A percentile compares a stretch with the other conserved stretches of the same genome.
Conservation (phyloP, 2,888 invertebrate species). For the Alloscopus bannaensis region DNA sequence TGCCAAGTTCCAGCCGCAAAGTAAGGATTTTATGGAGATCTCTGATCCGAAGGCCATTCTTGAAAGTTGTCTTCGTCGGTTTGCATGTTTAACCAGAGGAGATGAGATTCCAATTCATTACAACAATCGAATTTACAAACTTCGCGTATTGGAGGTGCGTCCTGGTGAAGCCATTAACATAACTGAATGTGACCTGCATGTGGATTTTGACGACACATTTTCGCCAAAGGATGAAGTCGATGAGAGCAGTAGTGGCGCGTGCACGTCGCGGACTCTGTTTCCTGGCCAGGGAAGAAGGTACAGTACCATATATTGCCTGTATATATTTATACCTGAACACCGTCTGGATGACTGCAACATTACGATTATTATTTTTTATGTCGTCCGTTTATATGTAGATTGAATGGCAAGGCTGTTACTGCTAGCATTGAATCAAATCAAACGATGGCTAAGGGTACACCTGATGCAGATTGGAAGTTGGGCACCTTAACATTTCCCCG, state of each 20-base stretch:
- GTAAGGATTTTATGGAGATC: slow-evolving; percentile 79
- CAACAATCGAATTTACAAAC: slow-evolving; percentile 79
- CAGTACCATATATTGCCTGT: not conserved
- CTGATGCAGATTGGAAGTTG: slow-evolving; percentile 39
- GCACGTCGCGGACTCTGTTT: slow-evolving; percentile 35
- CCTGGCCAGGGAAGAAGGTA: slow-evolving; percentile 46
- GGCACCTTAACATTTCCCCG: slow-evolving; percentile 25
- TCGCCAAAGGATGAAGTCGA: slow-evolving; percentile 75
- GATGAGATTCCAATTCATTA: slow-evolving; percentile 80
- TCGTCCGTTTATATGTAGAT: not conserved
- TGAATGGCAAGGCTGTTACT: slow-evolving; percentile 21
- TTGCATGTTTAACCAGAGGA: slow-evolving; percentile 79
- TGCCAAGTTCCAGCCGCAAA: slow-evolving; percentile 89
- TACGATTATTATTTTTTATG: slow-evolving; percentile 2
- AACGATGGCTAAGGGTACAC: not conserved
- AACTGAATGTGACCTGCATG: slow-evolving; percentile 81
- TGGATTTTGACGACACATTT: slow-evolving; percentile 79
- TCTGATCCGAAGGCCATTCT: slow-evolving; percentile 78
- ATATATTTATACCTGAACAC: not conserved
- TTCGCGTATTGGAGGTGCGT: slow-evolving; percentile 79
- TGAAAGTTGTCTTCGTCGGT: slow-evolving; percentile 79
- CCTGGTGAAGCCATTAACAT: slow-evolving; percentile 79
- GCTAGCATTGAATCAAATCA: not conserved
- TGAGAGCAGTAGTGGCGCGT: not conserved
- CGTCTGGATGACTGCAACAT: not conserved